Base-by-base conservation (phyloP, 1,140 invertebrate genomes). In the Asobara japonica region DNA sequence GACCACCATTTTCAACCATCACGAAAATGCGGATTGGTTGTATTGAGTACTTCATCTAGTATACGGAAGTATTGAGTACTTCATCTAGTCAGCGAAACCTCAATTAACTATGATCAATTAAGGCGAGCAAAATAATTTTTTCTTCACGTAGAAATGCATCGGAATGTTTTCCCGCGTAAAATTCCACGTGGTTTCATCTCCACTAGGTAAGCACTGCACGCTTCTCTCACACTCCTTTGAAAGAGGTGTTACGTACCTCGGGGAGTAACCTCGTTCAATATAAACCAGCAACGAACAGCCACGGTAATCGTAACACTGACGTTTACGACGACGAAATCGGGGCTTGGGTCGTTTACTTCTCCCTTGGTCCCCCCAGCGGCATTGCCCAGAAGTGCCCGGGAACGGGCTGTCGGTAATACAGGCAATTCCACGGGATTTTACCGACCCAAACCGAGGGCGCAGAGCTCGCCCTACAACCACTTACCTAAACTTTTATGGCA, bases 301-400 rank as follows among this genome's bases (percentile, higher is more conserved):
- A 80, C 83, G 84, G 86, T 87, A 87, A 88, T 84, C 86, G 86
- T 87, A 88, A 87, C 84, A 84, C 83, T 88, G 86, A 88, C 86
- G 86, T 87, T 88, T 88, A 88, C 86, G 86, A 87, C 82, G 82
- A 86, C 86, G 85, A 88, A 88, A 88, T 88, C 86, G 86, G 84
- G 83, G 86, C 85, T 85, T 75, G 80, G 83, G 83, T 87, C 86
- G 85, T 87, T 87, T 87, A 81, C 78, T 79, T 77, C 69, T 75
- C 65, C 76, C 74, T 68, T 25, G 51, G 68, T 72, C 20, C 77
- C 62, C 72, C 73, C 74, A 71, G 69, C 22, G 20, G 48, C 70
- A 62, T 72, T 10, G 65, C 41, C 30, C 62, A 29, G 25, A 30
- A 65, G 56, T 72, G 31, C 65, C 64, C n/a, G 48, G 64, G 30